Conservation (phyloP, 2,113 vertebrate genomes). For the Ctenodactylus gundi region DNA sequence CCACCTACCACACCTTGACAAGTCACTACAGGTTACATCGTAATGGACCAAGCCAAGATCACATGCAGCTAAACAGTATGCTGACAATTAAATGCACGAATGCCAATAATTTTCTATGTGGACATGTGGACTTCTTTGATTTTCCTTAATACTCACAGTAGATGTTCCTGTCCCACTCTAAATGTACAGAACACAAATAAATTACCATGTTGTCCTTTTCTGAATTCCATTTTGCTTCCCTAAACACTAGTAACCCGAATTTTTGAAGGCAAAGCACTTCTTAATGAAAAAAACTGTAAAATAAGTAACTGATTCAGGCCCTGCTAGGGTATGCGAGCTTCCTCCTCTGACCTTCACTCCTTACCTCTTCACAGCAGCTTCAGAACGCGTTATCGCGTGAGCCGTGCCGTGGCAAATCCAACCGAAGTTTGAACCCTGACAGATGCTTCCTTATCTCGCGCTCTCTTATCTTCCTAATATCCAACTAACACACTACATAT, state of each 20-base stretch:
- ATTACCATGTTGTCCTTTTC: not conserved
- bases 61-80: not conserved
- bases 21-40: not conserved
- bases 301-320: not conserved
- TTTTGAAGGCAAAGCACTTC: not conserved
- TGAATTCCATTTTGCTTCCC: slow-evolving; percentile 5
- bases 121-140: not conserved
- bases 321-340: not conserved
- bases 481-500: not conserved
- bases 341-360: not conserved
- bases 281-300: not conserved
- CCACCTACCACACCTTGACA: not conserved
- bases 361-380: not conserved
- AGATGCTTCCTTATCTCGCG: not conserved
- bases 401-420: not conserved
- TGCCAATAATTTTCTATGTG: not conserved
- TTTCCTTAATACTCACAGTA: not conserved
- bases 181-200: not conserved
- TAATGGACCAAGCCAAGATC: not conserved
- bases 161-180: not conserved
- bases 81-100: not conserved
- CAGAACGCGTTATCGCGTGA: not conserved
- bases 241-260: not conserved
- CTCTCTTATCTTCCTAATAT: not conserved
- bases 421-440: not conserved